Evolutionary conservation across 2,113 vertebrate genomes (phyloP), one percentile per base, ranked within the genome.

Genomic region (Paralichthys olivaceus): DNA sequence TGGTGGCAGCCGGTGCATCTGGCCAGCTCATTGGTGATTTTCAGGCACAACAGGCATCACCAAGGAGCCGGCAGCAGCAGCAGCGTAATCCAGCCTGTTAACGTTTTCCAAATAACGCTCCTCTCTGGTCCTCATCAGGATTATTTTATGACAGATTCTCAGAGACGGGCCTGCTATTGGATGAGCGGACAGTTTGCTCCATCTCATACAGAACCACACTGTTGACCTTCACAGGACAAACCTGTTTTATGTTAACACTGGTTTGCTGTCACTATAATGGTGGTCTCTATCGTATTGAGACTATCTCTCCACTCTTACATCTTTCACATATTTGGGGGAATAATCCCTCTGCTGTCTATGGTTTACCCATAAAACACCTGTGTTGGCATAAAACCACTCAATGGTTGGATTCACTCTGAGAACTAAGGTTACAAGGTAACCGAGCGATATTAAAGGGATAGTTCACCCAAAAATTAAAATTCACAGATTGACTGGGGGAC

Each of bases 171-270:
- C 55, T 77, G 20, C 51, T 20, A 47, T 45, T 77, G 51, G 68
- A 73, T 45, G 1, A 22, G 57, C 32, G 49, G 69, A 62, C 67
- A 72, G 68, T 85, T 81, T 75, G 77, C 77, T 74, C 23, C 69
- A 71, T 65, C 74, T 79, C 71, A 58, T 49, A 68, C 3, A 73
- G 69, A 84, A 77, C 76, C 55, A 68, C 65, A 55, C 58, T 22
- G 63, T 29, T 87, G 88, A 89, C 79, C 69, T 85, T 85, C 71
- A 60, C 68, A 54, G 25, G 32, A 57, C 13, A 60, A 74, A 51
- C 11, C 49, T 22, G 26, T 28, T 69, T 17, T 29, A 25, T 51
- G 60, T 63, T 20, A 69, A 61, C 1, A 1, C 22, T 66, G 29
- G 49, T 49, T 43, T 12, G 15, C 5, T 19, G 12, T 43, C 11